Percentiles rank a stretch among this genome's conserved stretches.
These are phyloP conservation scores for Boulengerochromis microlepis DNA, from an alignment of 2,113 vertebrate genomes.

Conservation along the genomic window DNA sequence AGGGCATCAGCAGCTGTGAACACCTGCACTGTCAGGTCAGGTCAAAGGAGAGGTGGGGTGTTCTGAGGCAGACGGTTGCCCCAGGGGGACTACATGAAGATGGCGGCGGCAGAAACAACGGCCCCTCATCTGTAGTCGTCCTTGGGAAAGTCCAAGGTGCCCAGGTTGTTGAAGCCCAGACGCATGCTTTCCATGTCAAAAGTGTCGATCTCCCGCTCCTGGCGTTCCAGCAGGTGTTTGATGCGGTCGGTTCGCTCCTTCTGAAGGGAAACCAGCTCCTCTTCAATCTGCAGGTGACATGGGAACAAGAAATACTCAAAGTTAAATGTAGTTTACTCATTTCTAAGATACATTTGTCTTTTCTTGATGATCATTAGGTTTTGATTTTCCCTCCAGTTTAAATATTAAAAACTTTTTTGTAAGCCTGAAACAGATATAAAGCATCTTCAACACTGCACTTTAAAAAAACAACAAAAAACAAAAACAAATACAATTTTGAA, in stretches of 20 bases:
- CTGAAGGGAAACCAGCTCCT: constrained; percentile 96
- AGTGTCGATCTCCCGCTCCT: constrained; percentile 90
- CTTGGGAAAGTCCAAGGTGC: constrained; percentile 92
- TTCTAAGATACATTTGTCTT: background rate
- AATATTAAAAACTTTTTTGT: background rate
- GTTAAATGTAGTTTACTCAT: background rate
- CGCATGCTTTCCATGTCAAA: constrained; percentile 97
- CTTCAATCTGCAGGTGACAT: constrained; percentile 82
- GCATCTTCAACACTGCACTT: background rate
- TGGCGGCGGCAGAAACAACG: background rate
- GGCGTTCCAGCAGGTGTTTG: constrained; percentile 90
- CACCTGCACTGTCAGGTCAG: constrained; percentile 46
- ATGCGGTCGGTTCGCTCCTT: constrained; percentile 97
- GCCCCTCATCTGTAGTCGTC: constrained; percentile 97
- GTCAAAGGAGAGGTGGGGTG: background rate
- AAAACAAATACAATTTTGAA: background rate
- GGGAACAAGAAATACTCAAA: background rate
- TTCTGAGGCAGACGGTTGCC: constrained; percentile 10
- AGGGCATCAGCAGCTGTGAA: constrained; percentile 76
- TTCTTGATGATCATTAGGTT: background rate
- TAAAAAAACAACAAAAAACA: background rate
- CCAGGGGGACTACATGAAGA: background rate
- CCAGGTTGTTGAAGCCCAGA: constrained; percentile 92
- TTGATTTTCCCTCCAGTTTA: background rate
- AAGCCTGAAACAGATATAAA: background rate